phyloP scores from a whole-genome alignment of 2,113 vertebrate genomes.

The Miniopterus natalensis region DNA sequence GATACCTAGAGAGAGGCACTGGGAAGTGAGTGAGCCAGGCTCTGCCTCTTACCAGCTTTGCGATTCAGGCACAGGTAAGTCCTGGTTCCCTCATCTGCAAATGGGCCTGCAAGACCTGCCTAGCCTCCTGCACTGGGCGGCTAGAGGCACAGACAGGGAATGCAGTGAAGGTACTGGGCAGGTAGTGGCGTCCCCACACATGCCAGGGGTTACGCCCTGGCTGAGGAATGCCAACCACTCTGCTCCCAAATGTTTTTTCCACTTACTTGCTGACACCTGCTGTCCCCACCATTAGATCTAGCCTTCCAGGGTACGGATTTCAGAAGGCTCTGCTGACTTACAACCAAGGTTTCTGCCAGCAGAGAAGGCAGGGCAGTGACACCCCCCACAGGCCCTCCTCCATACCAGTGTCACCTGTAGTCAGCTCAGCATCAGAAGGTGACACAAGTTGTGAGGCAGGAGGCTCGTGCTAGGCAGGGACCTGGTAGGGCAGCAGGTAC shows the following conservation, averaged over 20 bases:
- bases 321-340: neutral
- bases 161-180: too few species aligned
- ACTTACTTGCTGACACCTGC: neutral
- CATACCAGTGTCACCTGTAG: accelerated
- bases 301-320: neutral
- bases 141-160: neutral
- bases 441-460: neutral
- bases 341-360: neutral
- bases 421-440: neutral
- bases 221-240: neutral
- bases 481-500: neutral
- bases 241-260: neutral
- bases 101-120: neutral
- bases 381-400: neutral
- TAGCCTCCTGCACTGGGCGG: neutral
- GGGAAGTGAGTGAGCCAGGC: neutral
- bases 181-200: accelerated
- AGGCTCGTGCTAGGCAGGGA: neutral
- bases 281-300: neutral
- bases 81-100: neutral
- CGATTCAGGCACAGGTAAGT: accelerated
- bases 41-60: neutral
- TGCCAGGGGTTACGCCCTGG: neutral
- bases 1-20: neutral
- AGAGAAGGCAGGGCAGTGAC: neutral